Base-by-base conservation (phyloP, 2,888 invertebrate genomes). In the Drosophila cognata region DNA sequence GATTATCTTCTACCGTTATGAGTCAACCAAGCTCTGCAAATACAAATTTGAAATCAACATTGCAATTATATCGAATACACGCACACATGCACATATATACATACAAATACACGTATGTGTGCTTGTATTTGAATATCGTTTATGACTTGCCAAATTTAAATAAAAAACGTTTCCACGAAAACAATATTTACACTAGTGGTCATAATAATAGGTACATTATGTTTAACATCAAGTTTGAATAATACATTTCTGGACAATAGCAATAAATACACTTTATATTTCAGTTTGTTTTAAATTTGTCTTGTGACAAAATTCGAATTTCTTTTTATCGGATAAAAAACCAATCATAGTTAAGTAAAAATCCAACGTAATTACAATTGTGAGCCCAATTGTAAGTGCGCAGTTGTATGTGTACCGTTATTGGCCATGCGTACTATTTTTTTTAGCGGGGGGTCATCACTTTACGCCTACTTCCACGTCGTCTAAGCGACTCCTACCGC, bases 21-120 rank as follows among this genome's bases (percentile, higher is more conserved):
- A 62, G 33, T 82, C 73, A 78, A 64, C 59, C 70, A 76, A 59
- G 58, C 57, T 53, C 79, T 48, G 60, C 16, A 64, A 76, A 57
- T 21, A 11, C 18, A 56, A 63, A 57, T 31, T 62, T 6, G 11
- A 46, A 46, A 71, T 31, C 35, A 64, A 38, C 18, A 60, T 61
- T 46, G 50, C 52, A 43, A 11, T 43, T 43, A 43, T 21, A 21
- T 43, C 11, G 5, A 21, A 43, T 21, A 41, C n/a, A 41, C n/a
- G 0, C 38, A n/a, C 38, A 41, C 38, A n/a, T 1, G 3, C 3
- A 41, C 41, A 41, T 2, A 4, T 4, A 18, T 6, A 16, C 36
- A 36, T 36, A 61, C 51, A 56, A n/a, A 52, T 16, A 51, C 50
- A 51, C n/a, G 21, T 46, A 25, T 21, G 21, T 21, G 36, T 33